These are phyloP conservation scores for Ophion slaviceki DNA, from an alignment of 2,888 invertebrate species.

Conservation along the genomic window DNA sequence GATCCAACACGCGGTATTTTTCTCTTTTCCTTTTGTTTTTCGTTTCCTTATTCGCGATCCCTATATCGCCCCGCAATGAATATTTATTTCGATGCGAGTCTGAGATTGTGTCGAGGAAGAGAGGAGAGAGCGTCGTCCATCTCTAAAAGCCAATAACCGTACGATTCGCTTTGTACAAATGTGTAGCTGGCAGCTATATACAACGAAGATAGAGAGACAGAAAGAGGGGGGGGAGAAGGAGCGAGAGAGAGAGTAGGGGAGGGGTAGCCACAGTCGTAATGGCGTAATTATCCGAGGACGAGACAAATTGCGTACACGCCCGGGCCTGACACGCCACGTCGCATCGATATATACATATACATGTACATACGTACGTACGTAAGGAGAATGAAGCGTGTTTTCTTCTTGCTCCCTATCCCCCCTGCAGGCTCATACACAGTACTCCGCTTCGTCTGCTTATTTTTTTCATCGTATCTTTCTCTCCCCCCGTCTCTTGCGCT, in stretches of 20 bases:
- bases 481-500: slow-evolving; percentile 11
- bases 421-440: slow-evolving; percentile 32
- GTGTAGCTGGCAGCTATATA: slow-evolving; percentile 49
- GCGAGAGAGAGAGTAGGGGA: slow-evolving; percentile 7
- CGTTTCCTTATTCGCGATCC: no score
- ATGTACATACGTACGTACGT: background rate
- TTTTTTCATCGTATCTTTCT: slow-evolving; percentile 13
- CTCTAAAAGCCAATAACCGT: slow-evolving; percentile 36
- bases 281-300: slow-evolving; percentile 81
- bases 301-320: slow-evolving; percentile 82
- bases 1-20: no score
- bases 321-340: slow-evolving; percentile 75
- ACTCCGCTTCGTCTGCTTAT: slow-evolving; percentile 27
- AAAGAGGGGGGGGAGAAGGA: slow-evolving; percentile 28
- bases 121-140: background rate
- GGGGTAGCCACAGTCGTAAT: slow-evolving; percentile 71
- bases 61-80: slow-evolving; percentile 4
- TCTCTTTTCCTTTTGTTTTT: background rate
- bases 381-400: slow-evolving; percentile 41
- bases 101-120: background rate
- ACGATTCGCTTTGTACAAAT: slow-evolving; percentile 41
- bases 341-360: slow-evolving; percentile 25
- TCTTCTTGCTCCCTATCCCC: background rate
- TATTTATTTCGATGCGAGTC: background rate
- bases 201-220: background rate